These are phyloP conservation scores for Rhogogaster chlorosoma DNA, from an alignment of 2,888 invertebrate species.

Conservation along the genomic window DNA sequence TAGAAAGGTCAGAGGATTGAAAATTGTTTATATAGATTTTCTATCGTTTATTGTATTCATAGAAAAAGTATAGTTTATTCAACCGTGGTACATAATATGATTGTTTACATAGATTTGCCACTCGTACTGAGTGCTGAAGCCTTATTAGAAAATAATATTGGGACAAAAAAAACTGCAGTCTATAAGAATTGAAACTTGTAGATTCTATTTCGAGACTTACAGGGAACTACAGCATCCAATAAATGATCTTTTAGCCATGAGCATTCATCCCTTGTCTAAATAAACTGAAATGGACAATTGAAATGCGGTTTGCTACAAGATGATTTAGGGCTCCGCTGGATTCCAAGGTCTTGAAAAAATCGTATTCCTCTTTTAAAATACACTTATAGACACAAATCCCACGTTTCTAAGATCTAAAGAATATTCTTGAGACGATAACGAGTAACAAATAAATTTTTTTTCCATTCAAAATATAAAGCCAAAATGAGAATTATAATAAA, in stretches of 20 bases:
- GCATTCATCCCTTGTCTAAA: constrained; percentile 7
- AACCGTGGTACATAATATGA: not conserved
- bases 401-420: not conserved
- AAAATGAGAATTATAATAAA: not conserved
- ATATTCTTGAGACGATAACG: not conserved
- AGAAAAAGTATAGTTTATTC: constrained; percentile 17
- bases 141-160: not conserved
- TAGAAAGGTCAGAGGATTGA: not conserved
- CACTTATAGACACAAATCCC: not conserved
- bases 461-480: not conserved
- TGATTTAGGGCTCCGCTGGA: constrained; percentile 71
- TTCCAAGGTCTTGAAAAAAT: constrained; percentile 54
- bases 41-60: not conserved
- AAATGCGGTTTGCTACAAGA: constrained; percentile 63
- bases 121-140: not conserved
- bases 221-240: constrained; percentile 66
- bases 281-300: constrained; percentile 54
- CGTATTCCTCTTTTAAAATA: not conserved
- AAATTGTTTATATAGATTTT: not conserved
- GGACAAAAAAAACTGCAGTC: not conserved
- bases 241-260: constrained; percentile 64
- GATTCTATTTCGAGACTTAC: not conserved
- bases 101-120: not conserved
- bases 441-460: not conserved
- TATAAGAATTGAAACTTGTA: not conserved